Conservation (phyloP, 2,113 vertebrate species). For the Natator depressus region DNA sequence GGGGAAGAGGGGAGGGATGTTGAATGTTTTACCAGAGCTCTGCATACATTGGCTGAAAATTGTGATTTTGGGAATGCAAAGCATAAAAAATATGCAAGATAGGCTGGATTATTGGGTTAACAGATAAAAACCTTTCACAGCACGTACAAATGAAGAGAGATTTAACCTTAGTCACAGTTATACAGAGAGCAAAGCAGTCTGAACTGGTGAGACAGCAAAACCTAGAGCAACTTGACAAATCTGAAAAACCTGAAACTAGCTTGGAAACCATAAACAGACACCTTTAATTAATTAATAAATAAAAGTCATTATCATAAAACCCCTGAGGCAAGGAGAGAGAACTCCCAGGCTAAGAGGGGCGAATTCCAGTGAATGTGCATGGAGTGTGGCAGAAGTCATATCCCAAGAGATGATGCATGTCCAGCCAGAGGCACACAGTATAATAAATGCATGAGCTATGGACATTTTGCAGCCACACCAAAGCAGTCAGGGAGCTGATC, state of each 20-base stretch:
- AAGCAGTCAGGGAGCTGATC: neutral
- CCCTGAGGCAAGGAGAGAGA: neutral
- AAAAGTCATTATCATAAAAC: neutral
- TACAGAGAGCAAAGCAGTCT: neutral
- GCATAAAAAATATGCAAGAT: neutral
- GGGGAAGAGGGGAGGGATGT: rapidly evolving
- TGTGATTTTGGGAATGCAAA: neutral
- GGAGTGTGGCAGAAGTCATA: neutral
- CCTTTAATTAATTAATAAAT: neutral
- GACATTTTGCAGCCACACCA: neutral
- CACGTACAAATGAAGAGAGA: neutral
- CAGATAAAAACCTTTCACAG: neutral
- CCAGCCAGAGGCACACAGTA: neutral
- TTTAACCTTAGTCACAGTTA: neutral
- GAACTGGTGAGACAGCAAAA: neutral
- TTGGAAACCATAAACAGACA: neutral
- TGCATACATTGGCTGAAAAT: neutral
- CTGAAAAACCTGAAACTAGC: neutral
- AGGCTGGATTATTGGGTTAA: neutral
- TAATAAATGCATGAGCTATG: neutral
- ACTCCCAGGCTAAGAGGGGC: neutral
- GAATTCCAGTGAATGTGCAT: neutral
- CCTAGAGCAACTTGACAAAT: neutral
- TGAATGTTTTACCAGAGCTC: neutral
- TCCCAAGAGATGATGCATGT: neutral